These are phyloP conservation scores for Drosophila mercatorum DNA, from an alignment of 2,888 invertebrate species.

Conservation along the genomic window DNA sequence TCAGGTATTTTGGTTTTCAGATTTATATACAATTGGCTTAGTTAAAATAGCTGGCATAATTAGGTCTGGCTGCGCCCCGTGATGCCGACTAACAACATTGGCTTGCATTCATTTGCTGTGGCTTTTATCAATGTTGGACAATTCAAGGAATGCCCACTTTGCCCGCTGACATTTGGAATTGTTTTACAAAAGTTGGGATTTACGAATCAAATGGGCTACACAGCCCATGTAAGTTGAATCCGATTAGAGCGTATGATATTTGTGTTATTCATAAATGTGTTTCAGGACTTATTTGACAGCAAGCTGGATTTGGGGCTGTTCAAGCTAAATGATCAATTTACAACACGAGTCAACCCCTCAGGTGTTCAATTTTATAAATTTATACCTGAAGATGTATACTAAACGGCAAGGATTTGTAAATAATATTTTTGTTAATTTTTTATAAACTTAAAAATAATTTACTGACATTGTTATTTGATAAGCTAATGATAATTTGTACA, in stretches of 20 bases:
- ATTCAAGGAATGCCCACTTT: slow-evolving; percentile 47
- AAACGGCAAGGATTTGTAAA: not conserved
- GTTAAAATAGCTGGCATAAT: not conserved
- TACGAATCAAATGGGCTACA: slow-evolving; percentile 76
- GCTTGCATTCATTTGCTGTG: slow-evolving; percentile 84
- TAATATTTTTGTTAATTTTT: not conserved
- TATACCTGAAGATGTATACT: slow-evolving; percentile 37
- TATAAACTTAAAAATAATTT: too few species aligned
- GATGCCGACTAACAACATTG: slow-evolving; percentile 75
- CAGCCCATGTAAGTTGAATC: slow-evolving; percentile 65
- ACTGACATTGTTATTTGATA: too few species aligned
- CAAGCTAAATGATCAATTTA: slow-evolving; percentile 49
- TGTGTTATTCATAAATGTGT: not conserved
- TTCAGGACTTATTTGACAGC: slow-evolving; percentile 67
- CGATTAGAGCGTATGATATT: not conserved
- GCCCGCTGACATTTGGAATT: slow-evolving; percentile 82
- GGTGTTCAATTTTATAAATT: slow-evolving; percentile 78
- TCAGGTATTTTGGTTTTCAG: slow-evolving; percentile 61
- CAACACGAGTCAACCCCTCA: slow-evolving; percentile 67
- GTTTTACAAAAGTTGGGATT: slow-evolving; percentile 81
- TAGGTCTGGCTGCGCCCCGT: slow-evolving; percentile 85
- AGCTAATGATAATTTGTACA: too few species aligned
- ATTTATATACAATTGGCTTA: not conserved
- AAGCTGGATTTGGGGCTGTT: slow-evolving; percentile 27
- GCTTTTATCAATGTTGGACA: slow-evolving; percentile 82